These are phyloP conservation scores for Takifugu rubripes DNA, from an alignment of 2,797 vertebrate genomes.

Conservation along the genomic window DNA sequence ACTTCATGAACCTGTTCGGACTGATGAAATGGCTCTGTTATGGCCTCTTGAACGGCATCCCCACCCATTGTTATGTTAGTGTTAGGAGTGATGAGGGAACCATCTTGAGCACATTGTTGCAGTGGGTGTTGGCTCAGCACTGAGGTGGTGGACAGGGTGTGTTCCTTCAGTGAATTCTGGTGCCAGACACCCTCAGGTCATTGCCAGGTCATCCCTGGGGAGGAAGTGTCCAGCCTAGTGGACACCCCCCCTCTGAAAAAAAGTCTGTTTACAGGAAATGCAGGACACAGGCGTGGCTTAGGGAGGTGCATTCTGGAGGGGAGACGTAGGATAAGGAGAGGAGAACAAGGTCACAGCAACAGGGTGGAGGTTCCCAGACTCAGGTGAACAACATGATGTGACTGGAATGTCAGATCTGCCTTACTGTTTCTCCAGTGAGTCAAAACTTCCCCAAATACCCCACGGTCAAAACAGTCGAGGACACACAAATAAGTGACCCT, in stretches of 20 bases:
- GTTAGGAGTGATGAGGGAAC: conserved; percentile 65
- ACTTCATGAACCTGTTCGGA: conserved; percentile 26
- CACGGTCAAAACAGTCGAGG: not conserved
- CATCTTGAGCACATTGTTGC: conserved; percentile 68
- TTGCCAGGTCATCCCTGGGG: conserved; percentile 86
- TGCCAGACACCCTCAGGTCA: conserved; percentile 78
- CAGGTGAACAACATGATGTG: conserved; percentile 68
- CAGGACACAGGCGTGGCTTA: conserved; percentile 74
- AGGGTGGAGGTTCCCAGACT: conserved; percentile 59
- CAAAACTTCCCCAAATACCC: conserved; percentile 15
- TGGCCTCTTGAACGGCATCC: conserved; percentile 43
- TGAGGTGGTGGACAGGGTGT: conserved; percentile 63
- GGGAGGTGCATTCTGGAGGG: conserved; percentile 49
- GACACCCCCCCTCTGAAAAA: conserved; percentile 55
- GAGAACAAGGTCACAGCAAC: conserved; percentile 37
- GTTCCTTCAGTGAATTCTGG: conserved; percentile 65
- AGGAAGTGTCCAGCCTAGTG: conserved; percentile 82
- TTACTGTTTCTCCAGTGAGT: conserved; percentile 47
- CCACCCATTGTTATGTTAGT: conserved; percentile 54
- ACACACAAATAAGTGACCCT: no score
- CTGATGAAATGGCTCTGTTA: conserved; percentile 43
- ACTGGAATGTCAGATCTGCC: conserved; percentile 65
- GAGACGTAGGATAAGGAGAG: conserved; percentile 45
- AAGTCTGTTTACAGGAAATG: conserved; percentile 95
- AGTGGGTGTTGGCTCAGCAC: conserved; percentile 62